Conservation (phyloP, 2,113 vertebrate species). For the Anseranas semipalmata region DNA sequence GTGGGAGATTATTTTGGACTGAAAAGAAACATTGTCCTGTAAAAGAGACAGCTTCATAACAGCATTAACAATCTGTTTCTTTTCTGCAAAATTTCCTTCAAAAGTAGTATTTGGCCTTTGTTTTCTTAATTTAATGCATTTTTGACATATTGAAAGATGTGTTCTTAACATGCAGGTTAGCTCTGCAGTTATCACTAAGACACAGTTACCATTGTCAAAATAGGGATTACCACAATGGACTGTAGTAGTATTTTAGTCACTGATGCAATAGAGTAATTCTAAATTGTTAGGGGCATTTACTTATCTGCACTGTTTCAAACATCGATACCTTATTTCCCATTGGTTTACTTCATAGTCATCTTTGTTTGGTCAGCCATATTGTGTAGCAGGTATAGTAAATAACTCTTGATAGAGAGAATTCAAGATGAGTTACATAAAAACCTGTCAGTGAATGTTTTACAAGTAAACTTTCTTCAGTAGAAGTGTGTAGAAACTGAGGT, state of each 20-base stretch:
- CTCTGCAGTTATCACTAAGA: not conserved
- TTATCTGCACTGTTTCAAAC: not conserved
- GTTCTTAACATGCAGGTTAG: not conserved
- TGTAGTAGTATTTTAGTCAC: not conserved
- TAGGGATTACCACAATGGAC: not conserved
- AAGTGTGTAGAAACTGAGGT: not conserved
- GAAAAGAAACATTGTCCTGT: not conserved
- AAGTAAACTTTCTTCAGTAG: slow-evolving; percentile 37
- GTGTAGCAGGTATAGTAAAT: not conserved
- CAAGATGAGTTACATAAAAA: not conserved
- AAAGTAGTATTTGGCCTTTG: not conserved
- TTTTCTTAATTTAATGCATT: not conserved
- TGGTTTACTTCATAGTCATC: not conserved
- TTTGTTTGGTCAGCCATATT: not conserved
- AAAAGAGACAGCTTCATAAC: not conserved
- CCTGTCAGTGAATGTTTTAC: not conserved
- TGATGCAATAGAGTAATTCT: not conserved
- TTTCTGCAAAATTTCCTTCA: not conserved
- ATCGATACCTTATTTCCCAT: not conserved
- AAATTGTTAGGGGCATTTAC: not conserved
- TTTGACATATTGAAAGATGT: not conserved
- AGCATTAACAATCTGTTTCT: not conserved
- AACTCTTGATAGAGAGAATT: not conserved
- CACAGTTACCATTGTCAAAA: not conserved
- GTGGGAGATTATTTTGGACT: not conserved